Evolutionary conservation across 2,113 vertebrate genomes (phyloP).

Genomic region (Daboia siamensis): DNA sequence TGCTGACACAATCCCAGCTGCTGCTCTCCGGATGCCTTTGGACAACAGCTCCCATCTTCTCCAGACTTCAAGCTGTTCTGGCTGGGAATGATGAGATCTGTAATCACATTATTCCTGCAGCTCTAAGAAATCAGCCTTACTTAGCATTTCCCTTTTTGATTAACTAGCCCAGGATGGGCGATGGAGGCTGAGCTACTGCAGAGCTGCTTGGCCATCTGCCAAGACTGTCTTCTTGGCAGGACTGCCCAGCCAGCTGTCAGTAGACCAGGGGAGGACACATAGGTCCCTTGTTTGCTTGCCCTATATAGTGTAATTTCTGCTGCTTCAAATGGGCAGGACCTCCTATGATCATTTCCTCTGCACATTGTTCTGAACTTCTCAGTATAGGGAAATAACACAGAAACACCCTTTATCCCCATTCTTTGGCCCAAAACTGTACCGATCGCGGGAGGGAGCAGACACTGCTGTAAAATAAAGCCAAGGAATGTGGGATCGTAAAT

Average conservation of each 20-base stretch:
- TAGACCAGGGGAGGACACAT: neutral
- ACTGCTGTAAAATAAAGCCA: neutral
- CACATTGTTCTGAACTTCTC: constrained; percentile 26
- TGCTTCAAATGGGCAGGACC: constrained; percentile 4
- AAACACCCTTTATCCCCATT: neutral
- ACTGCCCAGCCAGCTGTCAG: neutral
- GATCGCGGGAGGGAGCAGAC: neutral
- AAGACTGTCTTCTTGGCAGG: neutral
- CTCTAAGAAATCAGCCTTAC: neutral
- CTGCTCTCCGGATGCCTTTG: neutral
- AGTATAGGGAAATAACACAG: constrained; percentile 12
- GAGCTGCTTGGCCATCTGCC: neutral
- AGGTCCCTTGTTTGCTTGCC: neutral
- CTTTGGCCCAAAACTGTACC: neutral
- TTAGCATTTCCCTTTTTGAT: neutral
- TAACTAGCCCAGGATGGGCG: too few relatives aligned
- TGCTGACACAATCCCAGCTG: neutral
- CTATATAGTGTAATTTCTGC: neutral
- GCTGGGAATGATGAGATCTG: neutral
- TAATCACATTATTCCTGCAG: neutral
- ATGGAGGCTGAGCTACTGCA: neutral
- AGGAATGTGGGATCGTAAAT: neutral
- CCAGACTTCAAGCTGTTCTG: neutral
- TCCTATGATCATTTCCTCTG: constrained; percentile 17
- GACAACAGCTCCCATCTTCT: neutral